Percentiles rank a stretch among this genome's conserved stretches.
Evolutionary conservation across 2,113 vertebrate species (phyloP).

Genomic region (Puma concolor): DNA sequence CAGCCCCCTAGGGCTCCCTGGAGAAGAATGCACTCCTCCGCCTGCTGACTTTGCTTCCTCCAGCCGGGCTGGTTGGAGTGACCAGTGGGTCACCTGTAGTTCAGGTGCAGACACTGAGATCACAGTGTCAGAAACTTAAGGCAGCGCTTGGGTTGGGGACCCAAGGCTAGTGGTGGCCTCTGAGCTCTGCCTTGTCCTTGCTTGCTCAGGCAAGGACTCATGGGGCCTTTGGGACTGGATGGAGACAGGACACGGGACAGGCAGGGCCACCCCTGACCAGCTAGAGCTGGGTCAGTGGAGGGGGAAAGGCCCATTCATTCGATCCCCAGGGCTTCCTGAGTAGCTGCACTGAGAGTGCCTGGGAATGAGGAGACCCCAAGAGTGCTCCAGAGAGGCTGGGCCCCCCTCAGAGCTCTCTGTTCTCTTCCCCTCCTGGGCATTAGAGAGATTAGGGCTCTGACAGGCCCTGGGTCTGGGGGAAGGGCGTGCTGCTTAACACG

Average conservation of each 20-base stretch:
- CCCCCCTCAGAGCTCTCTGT: not conserved
- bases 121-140: not conserved
- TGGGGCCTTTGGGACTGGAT: not conserved
- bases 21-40: not conserved
- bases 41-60: not conserved
- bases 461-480: not conserved
- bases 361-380: not conserved
- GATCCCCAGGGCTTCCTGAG: not conserved
- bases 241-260: not conserved
- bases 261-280: not conserved
- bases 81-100: not conserved
- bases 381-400: not conserved
- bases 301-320: not conserved
- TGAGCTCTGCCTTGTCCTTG: not conserved
- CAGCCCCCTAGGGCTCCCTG: accelerated
- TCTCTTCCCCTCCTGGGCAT: not conserved
- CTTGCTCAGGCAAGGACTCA: not conserved
- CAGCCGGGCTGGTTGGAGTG: not conserved
- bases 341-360: not conserved
- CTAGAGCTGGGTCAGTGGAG: not conserved
- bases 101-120: not conserved
- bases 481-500: not conserved
- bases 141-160: not conserved
- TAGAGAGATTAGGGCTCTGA: not conserved
- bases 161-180: not conserved